Evolutionary conservation across 2,113 vertebrate genomes (phyloP).

Genomic region (Brachyistius frenatus): DNA sequence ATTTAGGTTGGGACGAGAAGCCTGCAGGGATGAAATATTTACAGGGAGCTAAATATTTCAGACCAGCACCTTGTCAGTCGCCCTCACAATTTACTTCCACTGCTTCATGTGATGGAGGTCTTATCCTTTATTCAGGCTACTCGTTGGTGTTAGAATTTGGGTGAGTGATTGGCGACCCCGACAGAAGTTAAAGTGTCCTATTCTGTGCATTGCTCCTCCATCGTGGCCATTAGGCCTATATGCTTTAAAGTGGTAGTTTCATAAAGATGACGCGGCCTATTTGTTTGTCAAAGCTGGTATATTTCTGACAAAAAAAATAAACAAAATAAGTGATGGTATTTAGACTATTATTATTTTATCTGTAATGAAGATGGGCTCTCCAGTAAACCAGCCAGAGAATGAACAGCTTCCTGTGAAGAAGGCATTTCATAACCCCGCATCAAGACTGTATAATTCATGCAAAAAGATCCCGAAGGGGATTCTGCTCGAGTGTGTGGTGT

Average conservation of each 20-base stretch:
- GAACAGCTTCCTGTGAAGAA: conserved; percentile 87
- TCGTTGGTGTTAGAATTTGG: conserved; percentile 49
- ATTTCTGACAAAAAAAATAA: neutral
- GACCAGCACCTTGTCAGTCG: conserved; percentile 69
- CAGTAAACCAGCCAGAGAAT: conserved; percentile 82
- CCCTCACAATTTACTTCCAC: conserved; percentile 49
- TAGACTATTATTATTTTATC: conserved; percentile 4
- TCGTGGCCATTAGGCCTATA: neutral
- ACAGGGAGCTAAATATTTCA: conserved; percentile 76
- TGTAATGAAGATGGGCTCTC: conserved; percentile 13
- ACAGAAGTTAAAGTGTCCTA: conserved; percentile 41
- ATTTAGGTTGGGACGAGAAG: conserved; percentile 61
- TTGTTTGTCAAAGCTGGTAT: no score
- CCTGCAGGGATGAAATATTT: conserved; percentile 77
- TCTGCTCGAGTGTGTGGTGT: conserved; percentile 80
- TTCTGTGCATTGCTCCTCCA: conserved; percentile 24
- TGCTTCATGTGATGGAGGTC: conserved; percentile 38
- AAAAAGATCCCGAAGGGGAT: conserved; percentile 87
- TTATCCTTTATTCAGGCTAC: conserved; percentile 71
- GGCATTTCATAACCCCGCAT: conserved; percentile 86
- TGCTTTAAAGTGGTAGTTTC: neutral
- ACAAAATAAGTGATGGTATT: neutral
- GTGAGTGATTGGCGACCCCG: conserved; percentile 45
- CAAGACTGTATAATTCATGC: conserved; percentile 91
- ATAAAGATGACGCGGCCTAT: neutral